These are phyloP conservation scores for Brachyistius frenatus DNA, from an alignment of 2,113 vertebrate species.

Conservation along the genomic window DNA sequence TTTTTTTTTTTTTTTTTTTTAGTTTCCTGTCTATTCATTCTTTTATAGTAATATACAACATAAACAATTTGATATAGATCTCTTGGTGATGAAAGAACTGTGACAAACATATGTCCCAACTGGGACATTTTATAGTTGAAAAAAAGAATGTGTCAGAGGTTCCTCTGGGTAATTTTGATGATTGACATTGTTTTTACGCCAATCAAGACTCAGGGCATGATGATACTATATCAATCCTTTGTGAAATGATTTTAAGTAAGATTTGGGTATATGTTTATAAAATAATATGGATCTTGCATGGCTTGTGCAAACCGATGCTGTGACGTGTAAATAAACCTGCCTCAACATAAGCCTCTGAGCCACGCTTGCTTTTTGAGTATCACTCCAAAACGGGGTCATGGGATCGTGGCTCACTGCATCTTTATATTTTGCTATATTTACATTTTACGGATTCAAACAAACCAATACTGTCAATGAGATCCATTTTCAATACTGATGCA, in stretches of 20 bases:
- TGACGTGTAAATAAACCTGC: background rate
- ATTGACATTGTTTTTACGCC: background rate
- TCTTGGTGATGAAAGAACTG: background rate
- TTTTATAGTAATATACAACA: no score
- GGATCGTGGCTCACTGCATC: constrained; percentile 23
- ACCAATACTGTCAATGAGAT: background rate
- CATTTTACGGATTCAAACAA: constrained; percentile 7
- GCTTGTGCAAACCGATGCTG: background rate
- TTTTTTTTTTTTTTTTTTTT: background rate
- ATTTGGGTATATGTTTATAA: background rate
- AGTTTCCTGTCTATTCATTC: no score
- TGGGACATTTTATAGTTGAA: background rate
- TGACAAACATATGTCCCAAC: background rate
- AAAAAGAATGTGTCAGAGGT: no score
- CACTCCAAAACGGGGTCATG: constrained; percentile 34
- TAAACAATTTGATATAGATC: no score
- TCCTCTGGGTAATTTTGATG: background rate
- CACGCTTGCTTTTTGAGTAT: background rate
- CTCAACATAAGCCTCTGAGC: background rate
- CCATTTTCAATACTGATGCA: background rate
- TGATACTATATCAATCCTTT: background rate
- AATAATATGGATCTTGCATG: background rate
- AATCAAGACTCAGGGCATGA: background rate
- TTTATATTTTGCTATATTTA: constrained; percentile 17
- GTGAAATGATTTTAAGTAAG: background rate